Evolutionary conservation across 2,888 invertebrate genomes (phyloP).

Genomic region (Xylota sylvarum): DNA sequence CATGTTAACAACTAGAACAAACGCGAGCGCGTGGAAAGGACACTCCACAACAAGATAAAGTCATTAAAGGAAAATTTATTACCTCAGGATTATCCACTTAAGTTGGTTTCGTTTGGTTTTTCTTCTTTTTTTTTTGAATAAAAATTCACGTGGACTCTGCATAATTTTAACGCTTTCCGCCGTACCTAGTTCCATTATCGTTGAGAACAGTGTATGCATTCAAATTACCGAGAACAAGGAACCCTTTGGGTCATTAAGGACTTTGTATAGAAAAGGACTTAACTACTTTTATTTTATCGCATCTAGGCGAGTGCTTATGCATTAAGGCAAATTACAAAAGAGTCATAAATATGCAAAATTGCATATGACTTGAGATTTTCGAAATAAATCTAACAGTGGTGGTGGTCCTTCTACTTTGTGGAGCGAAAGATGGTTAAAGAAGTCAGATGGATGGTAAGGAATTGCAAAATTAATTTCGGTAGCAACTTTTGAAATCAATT

Average conservation of each 20-base stretch:
- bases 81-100: slow-evolving; percentile 45
- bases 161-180: slow-evolving; percentile 15
- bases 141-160: slow-evolving; percentile 43
- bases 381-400: not conserved
- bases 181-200: slow-evolving; percentile 37
- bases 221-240: slow-evolving; percentile 21
- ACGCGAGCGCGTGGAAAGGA: slow-evolving; percentile 36
- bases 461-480: not conserved
- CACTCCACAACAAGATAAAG: slow-evolving; percentile 47
- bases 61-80: slow-evolving; percentile 61
- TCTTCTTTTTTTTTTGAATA: slow-evolving; percentile 12
- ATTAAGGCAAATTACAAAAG: slow-evolving; percentile 26
- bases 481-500: not conserved
- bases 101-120: slow-evolving; percentile 4
- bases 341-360: slow-evolving; percentile 11
- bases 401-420: not conserved
- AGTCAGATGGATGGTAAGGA: not conserved
- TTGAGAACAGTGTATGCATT: slow-evolving; percentile 40
- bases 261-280: slow-evolving; percentile 17
- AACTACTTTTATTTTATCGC: slow-evolving; percentile 11
- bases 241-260: slow-evolving; percentile 41
- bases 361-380: not conserved
- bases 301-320: slow-evolving; percentile 4
- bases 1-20: slow-evolving; percentile 23
- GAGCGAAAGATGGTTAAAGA: not conserved